Evolutionary conservation across 2,888 invertebrate genomes (phyloP).

Genomic region (Metellina segmentata): DNA sequence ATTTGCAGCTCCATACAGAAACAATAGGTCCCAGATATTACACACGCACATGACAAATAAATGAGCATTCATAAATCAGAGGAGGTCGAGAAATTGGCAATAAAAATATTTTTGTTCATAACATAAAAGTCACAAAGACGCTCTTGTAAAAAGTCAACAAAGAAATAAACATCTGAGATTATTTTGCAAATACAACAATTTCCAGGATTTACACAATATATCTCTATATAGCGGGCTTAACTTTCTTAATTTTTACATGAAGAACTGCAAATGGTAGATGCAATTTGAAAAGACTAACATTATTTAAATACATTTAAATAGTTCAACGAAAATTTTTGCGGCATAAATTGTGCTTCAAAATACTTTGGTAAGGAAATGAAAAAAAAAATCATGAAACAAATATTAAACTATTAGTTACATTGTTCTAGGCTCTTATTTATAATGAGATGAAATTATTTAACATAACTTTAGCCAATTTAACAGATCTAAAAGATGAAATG

Average conservation of each 20-base stretch:
- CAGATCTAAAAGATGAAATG: background rate
- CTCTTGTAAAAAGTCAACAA: background rate
- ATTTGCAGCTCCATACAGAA: conserved; percentile 30
- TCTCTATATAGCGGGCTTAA: background rate
- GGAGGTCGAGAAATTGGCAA: background rate
- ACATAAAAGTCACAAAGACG: background rate
- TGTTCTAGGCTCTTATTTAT: background rate
- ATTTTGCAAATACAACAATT: background rate
- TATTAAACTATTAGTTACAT: background rate
- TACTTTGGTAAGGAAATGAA: background rate
- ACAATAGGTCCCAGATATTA: conserved; percentile 18
- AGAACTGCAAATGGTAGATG: background rate
- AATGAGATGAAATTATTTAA: background rate
- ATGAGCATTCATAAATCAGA: conserved; percentile 33
- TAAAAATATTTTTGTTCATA: background rate
- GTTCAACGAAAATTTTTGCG: background rate
- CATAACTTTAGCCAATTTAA: background rate
- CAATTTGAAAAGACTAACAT: background rate
- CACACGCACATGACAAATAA: conserved; percentile 50
- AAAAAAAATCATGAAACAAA: background rate
- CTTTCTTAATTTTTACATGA: background rate
- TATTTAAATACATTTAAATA: background rate
- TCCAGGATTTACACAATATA: background rate
- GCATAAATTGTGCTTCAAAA: background rate
- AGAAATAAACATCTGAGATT: conserved; percentile 23